Percentiles rank a stretch among this genome's conserved stretches.
phyloP scores from a whole-genome alignment of 2,888 invertebrate species.

The Lamellibrachia columna region DNA sequence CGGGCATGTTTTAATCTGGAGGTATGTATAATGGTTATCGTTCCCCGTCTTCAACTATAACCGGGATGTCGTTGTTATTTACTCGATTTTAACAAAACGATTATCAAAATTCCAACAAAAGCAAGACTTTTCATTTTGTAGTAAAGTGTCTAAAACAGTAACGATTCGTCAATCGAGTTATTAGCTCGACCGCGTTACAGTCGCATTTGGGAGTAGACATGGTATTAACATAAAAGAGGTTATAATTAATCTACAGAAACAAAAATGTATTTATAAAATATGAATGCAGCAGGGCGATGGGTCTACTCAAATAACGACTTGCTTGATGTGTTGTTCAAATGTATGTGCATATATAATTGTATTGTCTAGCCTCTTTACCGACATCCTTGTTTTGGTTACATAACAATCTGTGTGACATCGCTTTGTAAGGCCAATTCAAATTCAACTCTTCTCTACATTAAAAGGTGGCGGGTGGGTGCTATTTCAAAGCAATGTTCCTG shows the following conservation, averaged over 20 bases:
- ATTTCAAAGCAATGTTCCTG: neutral
- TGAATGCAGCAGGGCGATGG: neutral
- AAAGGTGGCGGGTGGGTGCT: neutral
- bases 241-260: neutral
- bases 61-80: neutral
- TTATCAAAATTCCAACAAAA: neutral
- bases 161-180: neutral
- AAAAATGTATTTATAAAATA: neutral
- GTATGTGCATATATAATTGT: neutral
- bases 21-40: neutral
- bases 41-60: neutral
- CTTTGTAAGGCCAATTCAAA: too few species aligned
- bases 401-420: too few species aligned
- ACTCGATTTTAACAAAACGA: neutral
- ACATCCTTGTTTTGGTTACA: neutral
- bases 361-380: neutral
- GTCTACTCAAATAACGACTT: neutral
- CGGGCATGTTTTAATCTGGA: neutral
- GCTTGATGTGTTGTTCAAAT: neutral
- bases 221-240: neutral
- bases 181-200: neutral
- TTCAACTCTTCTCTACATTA: neutral
- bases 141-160: neutral
- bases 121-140: neutral
- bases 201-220: too few species aligned